Evolutionary conservation across 37 sponge, comb jelly and placozoan genomes (phyloP).

Genomic region (Corticium candelabrum): DNA sequence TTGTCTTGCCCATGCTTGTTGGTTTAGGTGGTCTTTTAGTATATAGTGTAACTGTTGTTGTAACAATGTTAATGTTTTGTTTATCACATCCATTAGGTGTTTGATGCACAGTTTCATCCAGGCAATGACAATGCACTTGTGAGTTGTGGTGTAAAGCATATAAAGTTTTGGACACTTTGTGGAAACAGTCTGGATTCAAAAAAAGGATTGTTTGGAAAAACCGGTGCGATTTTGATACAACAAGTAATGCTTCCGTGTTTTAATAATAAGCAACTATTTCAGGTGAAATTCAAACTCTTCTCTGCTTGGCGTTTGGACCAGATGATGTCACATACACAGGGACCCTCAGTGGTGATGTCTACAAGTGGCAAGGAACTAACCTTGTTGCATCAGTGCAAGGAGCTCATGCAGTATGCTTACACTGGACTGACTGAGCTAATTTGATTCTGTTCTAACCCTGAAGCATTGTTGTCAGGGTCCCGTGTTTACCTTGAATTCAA

Average conservation of each 20-base stretch:
- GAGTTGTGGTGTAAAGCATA: constrained; percentile 91
- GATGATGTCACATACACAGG: constrained; percentile 54
- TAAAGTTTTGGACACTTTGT: constrained; percentile 92
- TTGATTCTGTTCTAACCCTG: not conserved
- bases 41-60: too few relatives aligned
- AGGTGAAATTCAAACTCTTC: constrained; percentile 82
- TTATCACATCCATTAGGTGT: too few relatives aligned
- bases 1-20: too few relatives aligned
- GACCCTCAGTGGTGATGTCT: constrained; percentile 77
- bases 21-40: too few relatives aligned
- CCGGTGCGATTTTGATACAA: constrained; percentile 19
- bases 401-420: not conserved
- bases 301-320: constrained; percentile 68
- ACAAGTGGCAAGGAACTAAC: constrained; percentile 67
- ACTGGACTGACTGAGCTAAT: not conserved
- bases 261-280: not conserved
- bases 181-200: constrained; percentile 79
- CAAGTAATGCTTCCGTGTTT: not conserved
- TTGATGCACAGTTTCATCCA: constrained; percentile 85
- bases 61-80: too few relatives aligned
- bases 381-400: not conserved
- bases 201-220: constrained; percentile 86
- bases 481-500: constrained; percentile 43
- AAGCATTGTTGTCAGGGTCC: constrained; percentile 37
- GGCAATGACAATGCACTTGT: constrained; percentile 33